A percentile compares a stretch with the other conserved stretches of the same genome.
These are phyloP conservation scores for Tiaroga cobitis DNA, from an alignment of 2,797 vertebrate species.

Conservation along the genomic window DNA sequence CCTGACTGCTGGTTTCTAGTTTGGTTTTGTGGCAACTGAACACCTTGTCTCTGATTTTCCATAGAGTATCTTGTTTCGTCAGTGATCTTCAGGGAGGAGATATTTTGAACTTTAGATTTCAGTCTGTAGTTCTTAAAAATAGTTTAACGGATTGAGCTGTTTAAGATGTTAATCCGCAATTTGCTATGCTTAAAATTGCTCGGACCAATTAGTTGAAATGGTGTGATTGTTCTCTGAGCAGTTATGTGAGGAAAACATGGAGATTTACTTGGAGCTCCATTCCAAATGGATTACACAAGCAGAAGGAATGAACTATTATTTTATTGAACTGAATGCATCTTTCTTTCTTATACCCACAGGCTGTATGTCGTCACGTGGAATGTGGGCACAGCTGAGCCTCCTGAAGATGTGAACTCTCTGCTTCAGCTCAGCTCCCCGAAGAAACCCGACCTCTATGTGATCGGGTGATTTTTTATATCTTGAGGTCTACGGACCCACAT, in stretches of 20 bases:
- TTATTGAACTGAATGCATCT: not conserved
- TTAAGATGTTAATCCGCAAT: slow-evolving; percentile 11
- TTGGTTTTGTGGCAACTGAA: not conserved
- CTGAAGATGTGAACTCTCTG: slow-evolving; percentile 81
- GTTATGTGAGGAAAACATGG: not conserved
- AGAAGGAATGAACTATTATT: not conserved
- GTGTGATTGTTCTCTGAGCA: slow-evolving; percentile 21
- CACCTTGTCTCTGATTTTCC: not conserved
- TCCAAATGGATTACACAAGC: not conserved
- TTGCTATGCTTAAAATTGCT: slow-evolving; percentile 11
- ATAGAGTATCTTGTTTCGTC: not conserved
- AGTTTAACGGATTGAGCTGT: slow-evolving; percentile 18
- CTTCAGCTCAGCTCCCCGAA: slow-evolving; percentile 80
- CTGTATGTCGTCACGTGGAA: slow-evolving; percentile 95
- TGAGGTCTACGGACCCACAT: not conserved
- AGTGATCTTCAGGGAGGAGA: not conserved
- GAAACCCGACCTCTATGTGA: slow-evolving; percentile 85
- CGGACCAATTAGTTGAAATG: slow-evolving; percentile 20
- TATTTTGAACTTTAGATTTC: not conserved
- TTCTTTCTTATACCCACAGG: slow-evolving; percentile 67
- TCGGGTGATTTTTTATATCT: slow-evolving; percentile 82
- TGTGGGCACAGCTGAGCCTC: slow-evolving; percentile 90
- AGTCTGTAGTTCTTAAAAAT: not conserved
- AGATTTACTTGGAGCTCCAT: not conserved
- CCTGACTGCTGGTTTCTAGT: not conserved